Base-by-base conservation (phyloP, 2,113 vertebrate species). In the Mugil cephalus region DNA sequence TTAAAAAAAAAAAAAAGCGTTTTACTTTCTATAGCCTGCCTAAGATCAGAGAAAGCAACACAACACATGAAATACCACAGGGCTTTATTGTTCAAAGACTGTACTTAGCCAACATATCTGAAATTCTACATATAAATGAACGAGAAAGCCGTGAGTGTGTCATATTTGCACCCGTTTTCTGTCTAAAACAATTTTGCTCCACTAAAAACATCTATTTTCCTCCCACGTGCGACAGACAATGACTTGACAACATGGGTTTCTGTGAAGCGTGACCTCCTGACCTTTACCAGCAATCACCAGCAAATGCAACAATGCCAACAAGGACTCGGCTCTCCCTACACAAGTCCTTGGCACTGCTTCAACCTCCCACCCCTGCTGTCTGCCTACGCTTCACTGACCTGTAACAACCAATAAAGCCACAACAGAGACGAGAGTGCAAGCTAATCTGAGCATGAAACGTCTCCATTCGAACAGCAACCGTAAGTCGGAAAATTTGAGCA, bases 341-440 rank as follows among this genome's bases (percentile, higher is more conserved):
- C 54, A 34, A 4, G 38, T 55, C 45, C 36, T 62, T 76, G 74
- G 62, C 70, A 24, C 43, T 15, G 53, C 34, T 66, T 71, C 79
- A 69, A 12, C 50, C 74, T 73, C 75, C 82, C 46, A 1, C 17
- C 62, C 39, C 18, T 13, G 60, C 59, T 9, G 43, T 43, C 74
- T 62, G 50, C 38, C 47, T n/a, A 24, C 39, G 42, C 63, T 64
- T 71, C 74, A 83, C 58, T 84, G 82, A 81, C 69, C 65, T 73
- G 73, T 40, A 72, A 36, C 52, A 76, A 79, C 69, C 59, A 56
- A 76, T 76, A 60, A 55, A 74, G 40, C 74, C 68, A 65, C 52
- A 58, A 54, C 18, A 8, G 46, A 69, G 61, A 65, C 53, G 42
- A 42, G 52, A 4, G 3, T 56, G 46, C 36, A 3, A 13, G 65